Evolutionary conservation across 2,797 vertebrate genomes (phyloP).

Genomic region (Rhincodon typus): DNA sequence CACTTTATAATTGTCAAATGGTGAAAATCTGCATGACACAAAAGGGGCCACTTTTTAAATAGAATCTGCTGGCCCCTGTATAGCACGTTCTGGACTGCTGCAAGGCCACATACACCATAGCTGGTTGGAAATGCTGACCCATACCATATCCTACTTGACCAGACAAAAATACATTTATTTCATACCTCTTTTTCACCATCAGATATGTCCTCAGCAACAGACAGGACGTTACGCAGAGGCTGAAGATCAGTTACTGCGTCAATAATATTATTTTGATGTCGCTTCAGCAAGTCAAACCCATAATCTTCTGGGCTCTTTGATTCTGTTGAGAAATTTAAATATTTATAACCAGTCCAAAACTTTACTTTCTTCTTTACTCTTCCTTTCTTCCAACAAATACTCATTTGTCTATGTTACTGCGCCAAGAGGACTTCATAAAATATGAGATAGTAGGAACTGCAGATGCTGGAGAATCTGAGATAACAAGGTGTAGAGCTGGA

Average conservation of each 20-base stretch:
- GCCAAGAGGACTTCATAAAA: no score
- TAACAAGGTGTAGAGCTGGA: no score
- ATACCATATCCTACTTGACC: no score
- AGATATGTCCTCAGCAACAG: conserved; percentile 48
- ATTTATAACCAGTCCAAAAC: not conserved
- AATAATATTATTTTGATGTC: conserved; percentile 52
- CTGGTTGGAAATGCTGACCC: not conserved
- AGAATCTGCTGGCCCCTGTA: not conserved
- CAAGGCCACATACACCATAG: not conserved
- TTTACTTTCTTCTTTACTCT: not conserved
- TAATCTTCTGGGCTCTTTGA: conserved; percentile 48
- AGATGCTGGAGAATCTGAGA: no score
- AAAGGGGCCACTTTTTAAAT: not conserved
- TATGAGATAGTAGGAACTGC: no score
- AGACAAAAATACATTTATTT: conserved; percentile 15
- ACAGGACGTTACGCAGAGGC: conserved; percentile 48
- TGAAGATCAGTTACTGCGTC: conserved; percentile 51
- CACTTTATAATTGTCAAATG: not conserved
- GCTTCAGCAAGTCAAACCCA: conserved; percentile 53
- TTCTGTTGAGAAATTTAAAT: conserved; percentile 42
- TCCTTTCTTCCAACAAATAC: not conserved
- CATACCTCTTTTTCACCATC: conserved; percentile 56
- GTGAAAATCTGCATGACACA: not conserved
- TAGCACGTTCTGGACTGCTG: not conserved
- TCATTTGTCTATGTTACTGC: not conserved